Base-by-base conservation (phyloP, 2,888 invertebrate species). In the Siphlonurus alternatus region DNA sequence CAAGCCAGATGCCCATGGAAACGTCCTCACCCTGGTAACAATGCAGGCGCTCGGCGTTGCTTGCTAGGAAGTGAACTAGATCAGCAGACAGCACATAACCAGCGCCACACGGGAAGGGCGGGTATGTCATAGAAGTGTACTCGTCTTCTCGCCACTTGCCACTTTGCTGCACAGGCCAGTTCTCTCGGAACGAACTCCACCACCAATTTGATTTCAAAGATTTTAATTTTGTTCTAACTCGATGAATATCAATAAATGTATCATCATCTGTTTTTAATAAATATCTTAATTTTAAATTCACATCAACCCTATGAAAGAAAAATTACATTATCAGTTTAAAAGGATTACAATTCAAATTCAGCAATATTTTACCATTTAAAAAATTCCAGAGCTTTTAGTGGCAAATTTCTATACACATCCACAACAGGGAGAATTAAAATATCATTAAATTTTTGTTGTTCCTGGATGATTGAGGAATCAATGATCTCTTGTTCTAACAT, bases 261-360 rank as follows among this genome's bases (percentile, higher is more conserved):
- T 71, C 71, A 65, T 71, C 71, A 67, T 71, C 71, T 1, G 70
- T 69, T 65, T 71, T 71, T 64, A 71, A 60, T 1, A 71, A 19
- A 53, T 67, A 70, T 15, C 66, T 53, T 53, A 68, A 70, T 1
- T 67, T 59, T 7, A 66, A 51, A 2, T 67, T 63, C 10, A 61
- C 63, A 25, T 61, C 38, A 25, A 65, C 67, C 71, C 70, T 70
- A 66, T 54, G 65, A 67, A 56, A 53, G 22, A 63, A 25, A n/a
- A n/a, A n/a, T n/a, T n/a, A n/a, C n/a, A n/a, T n/a, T n/a, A n/a
- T n/a, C n/a, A n/a, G n/a, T n/a, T n/a, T n/a, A n/a, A n/a, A n/a
- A n/a, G n/a, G n/a, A 51, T 15, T 51, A 51, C 10, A 51, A 51
- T 51, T 51, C n/a, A n/a, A n/a, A n/a, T n/a, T n/a, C n/a, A n/a